phyloP scores from a whole-genome alignment of 2,888 invertebrate genomes.

The Drosophila testacea region DNA sequence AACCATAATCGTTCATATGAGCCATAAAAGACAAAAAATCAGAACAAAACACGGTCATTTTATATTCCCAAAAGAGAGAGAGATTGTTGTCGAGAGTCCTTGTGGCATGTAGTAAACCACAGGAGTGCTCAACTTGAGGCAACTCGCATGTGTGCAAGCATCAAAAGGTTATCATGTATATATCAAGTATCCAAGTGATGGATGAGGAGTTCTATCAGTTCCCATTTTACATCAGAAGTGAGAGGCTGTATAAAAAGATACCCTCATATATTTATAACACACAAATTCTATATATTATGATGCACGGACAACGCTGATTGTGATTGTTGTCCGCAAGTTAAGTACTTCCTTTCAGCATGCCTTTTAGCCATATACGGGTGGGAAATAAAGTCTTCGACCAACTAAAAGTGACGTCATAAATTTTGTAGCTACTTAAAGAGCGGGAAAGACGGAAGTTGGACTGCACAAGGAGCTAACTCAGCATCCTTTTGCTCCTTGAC shows the following conservation, averaged over 20 bases:
- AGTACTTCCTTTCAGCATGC: neutral
- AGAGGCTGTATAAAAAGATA: neutral
- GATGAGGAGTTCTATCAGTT: slow-evolving; percentile 5
- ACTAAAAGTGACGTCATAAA: slow-evolving; percentile 75
- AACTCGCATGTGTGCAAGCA: slow-evolving; percentile 14
- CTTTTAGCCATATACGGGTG: slow-evolving; percentile 11
- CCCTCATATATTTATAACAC: neutral
- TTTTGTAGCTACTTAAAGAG: slow-evolving; percentile 64
- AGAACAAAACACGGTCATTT: slow-evolving; percentile 53
- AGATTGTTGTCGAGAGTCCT: slow-evolving; percentile 14
- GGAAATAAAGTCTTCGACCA: slow-evolving; percentile 46
- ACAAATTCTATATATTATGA: neutral
- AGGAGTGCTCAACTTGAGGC: slow-evolving; percentile 15
- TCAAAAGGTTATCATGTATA: slow-evolving; percentile 7
- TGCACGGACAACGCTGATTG: slow-evolving; percentile 5
- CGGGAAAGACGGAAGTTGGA: neutral
- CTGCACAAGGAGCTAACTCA: slow-evolving; percentile 5
- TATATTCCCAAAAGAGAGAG: slow-evolving; percentile 36
- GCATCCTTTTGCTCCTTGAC: slow-evolving; percentile 8
- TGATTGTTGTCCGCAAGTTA: neutral
- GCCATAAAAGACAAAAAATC: slow-evolving; percentile 69
- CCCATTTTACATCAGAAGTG: neutral
- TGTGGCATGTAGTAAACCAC: slow-evolving; percentile 26
- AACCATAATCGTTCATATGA: slow-evolving; percentile 66
- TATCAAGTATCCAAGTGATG: slow-evolving; percentile 15